Base-by-base conservation (phyloP, 53 echinoderm and acorn worm genomes). In the Hippasteria phrygiana region DNA sequence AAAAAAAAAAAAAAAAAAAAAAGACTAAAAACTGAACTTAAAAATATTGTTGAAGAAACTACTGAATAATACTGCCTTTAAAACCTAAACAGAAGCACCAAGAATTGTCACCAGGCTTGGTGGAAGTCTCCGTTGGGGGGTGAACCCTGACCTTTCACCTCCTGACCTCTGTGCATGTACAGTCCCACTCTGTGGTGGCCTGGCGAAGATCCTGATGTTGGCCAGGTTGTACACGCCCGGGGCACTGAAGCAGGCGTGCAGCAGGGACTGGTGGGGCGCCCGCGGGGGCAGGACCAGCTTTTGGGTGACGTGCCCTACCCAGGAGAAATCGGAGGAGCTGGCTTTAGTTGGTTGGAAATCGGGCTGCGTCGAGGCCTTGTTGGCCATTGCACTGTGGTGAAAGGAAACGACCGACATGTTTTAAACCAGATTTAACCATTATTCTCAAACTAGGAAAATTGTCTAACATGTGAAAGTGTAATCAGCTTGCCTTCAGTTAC, bases 221-320 rank as follows among this genome's bases (percentile, higher is more conserved):
- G 91, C 94, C 17, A 97, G 92, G 81, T 97, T 91, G 82, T 77
- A 97, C n/a, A 97, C 95, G 12, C 98, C 98, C 35, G 95, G 95
- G 4, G 89, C 85, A 32, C 89, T 92, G 66, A 95, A 95, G 89
- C 95, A 95, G 75, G 95, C 94, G 32, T 86, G 94, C 3, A 97
- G 91, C 34, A 73, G 82, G 37, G 91, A 72, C 70, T 87, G 88
- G 22, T 87, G 89, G 43, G 87, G 88, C 28, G 87, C 75, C 32
- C 87, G 77, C 17, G 92, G 81, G 66, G 91, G 77, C 14, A 97
- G 78, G 74, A 63, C 70, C 63, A 97, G 85, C 78, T 91, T 73
- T 37, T 92, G 90, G 29, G 91, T 91, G 56, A 91, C 72, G 75
- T 92, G 92, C 2, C 92, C 80, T 62, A 94, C 92, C 94, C 94